Evolutionary conservation across 2,113 vertebrate species (phyloP).

Genomic region (Cnemophilus loriae): DNA sequence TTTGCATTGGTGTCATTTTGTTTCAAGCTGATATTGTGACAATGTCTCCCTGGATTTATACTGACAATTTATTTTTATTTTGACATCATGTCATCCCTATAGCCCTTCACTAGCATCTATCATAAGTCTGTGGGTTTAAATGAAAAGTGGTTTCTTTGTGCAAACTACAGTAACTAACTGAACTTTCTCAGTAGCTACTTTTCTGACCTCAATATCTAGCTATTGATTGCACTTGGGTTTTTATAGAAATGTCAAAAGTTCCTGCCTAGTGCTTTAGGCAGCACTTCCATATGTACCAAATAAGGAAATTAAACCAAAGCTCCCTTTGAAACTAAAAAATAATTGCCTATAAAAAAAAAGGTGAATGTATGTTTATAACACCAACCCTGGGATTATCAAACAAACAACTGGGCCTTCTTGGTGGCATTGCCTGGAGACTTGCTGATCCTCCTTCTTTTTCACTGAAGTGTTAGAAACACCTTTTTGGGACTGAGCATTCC

Average conservation of each 20-base stretch:
- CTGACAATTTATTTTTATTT: conserved; percentile 51
- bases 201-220: conserved; percentile 26
- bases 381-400: background rate
- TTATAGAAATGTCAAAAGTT: conserved; percentile 16
- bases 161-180: conserved; percentile 1
- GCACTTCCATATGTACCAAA: background rate
- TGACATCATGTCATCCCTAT: conserved; percentile 35
- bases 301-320: background rate
- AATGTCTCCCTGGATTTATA: conserved; percentile 48
- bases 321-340: background rate
- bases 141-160: background rate
- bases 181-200: conserved; percentile 1
- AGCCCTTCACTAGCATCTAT: conserved; percentile 15
- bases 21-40: conserved; percentile 54
- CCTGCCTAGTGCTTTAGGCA: background rate
- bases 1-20: conserved; percentile 58
- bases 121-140: conserved; percentile 1
- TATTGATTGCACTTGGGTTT: conserved; percentile 14
- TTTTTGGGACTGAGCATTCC: background rate
- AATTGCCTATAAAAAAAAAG: background rate
- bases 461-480: background rate
- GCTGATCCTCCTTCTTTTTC: background rate
- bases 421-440: background rate
- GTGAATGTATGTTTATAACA: background rate
- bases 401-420: background rate